A percentile compares a stretch with the other conserved stretches of the same genome.
Conservation (phyloP, 1,140 invertebrate genomes). For the Drosophila micromelanica region DNA sequence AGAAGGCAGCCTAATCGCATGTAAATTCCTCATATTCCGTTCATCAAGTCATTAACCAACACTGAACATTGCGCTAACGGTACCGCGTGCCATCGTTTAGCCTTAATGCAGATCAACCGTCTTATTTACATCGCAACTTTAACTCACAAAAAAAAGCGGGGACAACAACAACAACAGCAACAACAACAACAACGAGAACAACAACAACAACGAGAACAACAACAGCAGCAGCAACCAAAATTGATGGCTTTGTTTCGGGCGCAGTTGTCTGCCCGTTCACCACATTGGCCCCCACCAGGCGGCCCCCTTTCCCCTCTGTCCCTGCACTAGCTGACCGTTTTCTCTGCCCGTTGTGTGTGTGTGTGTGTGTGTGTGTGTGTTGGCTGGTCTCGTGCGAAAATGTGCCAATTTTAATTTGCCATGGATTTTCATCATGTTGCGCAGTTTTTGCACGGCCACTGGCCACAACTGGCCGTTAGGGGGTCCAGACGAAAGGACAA, state of each 20-base stretch:
- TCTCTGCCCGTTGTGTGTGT: no score
- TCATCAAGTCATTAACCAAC: background rate
- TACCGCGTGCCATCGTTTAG: slow-evolving; percentile 7
- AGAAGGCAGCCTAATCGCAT: no score
- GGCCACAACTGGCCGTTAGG: slow-evolving; percentile 36
- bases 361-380: no score
- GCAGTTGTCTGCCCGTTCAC: background rate
- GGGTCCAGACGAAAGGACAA: slow-evolving; percentile 32
- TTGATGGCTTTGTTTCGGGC: slow-evolving; percentile 35
- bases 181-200: background rate
- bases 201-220: background rate
- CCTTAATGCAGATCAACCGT: slow-evolving; percentile 4
- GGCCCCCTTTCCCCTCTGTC: no score
- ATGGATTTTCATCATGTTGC: slow-evolving; percentile 57
- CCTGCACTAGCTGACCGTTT: no score
- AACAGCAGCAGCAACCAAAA: background rate
- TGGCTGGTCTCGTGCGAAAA: slow-evolving; percentile 38
- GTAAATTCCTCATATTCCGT: no score
- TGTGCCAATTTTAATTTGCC: slow-evolving; percentile 61
- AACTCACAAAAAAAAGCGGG: background rate
- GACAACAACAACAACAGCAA: background rate
- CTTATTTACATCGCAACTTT: slow-evolving; percentile 25
- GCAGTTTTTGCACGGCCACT: slow-evolving; percentile 40
- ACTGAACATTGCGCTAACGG: slow-evolving; percentile 1
- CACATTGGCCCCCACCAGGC: background rate